Percentiles rank a stretch among this genome's conserved stretches.
Evolutionary conservation across 2,797 vertebrate species (phyloP).

Genomic region (Botia kubotai): DNA sequence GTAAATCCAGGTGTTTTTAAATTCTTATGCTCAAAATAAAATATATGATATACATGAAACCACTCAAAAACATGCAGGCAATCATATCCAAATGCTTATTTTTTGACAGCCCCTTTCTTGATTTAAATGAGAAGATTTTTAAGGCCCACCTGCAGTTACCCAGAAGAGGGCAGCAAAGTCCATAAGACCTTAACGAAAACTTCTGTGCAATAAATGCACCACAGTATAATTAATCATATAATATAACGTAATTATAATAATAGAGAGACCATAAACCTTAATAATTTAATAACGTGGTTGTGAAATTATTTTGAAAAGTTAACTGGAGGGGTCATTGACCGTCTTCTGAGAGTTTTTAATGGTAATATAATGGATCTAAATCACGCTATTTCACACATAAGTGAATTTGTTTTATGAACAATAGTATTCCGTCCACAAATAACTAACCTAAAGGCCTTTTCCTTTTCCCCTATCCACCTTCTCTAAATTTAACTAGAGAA

Average conservation of each 20-base stretch:
- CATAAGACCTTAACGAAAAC: background rate
- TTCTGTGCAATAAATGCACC: background rate
- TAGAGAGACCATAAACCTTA: background rate
- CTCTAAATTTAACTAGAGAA: background rate
- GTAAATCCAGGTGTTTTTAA: background rate
- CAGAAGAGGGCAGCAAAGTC: constrained; percentile 65
- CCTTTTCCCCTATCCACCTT: background rate
- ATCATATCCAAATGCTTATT: background rate
- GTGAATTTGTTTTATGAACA: background rate
- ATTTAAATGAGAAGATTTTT: background rate
- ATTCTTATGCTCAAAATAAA: background rate
- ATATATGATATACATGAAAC: background rate
- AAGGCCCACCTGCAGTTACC: background rate
- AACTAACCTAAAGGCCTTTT: background rate
- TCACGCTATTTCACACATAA: background rate
- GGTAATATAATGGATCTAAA: background rate
- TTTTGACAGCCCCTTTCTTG: background rate
- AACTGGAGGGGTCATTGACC: background rate
- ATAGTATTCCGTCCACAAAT: background rate
- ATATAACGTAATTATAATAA: background rate
- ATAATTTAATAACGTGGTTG: background rate
- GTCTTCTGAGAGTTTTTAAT: constrained; percentile 6
- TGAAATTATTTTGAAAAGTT: background rate
- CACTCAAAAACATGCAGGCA: background rate
- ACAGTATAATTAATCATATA: background rate